A percentile compares a stretch with the other conserved stretches of the same genome.
phyloP scores from a whole-genome alignment of 1,140 invertebrate species.

The Musca domestica region DNA sequence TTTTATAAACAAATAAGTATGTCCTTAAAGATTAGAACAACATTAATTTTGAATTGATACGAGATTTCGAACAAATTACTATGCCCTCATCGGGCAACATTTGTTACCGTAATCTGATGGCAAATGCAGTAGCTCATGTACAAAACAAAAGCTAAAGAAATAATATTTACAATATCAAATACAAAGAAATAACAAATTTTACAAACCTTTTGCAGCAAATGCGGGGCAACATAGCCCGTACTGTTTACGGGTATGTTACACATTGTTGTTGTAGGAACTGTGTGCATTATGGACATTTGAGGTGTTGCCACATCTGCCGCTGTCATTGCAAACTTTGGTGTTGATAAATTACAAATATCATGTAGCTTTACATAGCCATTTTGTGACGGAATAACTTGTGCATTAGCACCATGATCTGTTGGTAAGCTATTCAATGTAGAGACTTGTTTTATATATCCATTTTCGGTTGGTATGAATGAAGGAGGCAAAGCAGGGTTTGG shows the following conservation, averaged over 20 bases:
- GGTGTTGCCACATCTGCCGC: neutral
- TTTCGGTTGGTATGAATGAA: constrained; percentile 1
- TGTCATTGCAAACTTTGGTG: neutral
- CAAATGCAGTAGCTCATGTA: no score
- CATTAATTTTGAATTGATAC: no score
- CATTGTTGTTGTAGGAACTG: neutral
- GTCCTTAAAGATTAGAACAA: no score
- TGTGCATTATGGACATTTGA: neutral
- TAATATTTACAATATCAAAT: no score
- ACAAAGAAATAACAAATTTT: no score
- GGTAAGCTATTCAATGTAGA: neutral
- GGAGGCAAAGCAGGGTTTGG: neutral
- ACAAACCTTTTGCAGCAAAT: constrained; percentile 12
- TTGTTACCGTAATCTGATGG: no score
- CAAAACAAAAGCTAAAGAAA: no score
- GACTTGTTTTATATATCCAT: constrained; percentile 18
- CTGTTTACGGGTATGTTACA: neutral
- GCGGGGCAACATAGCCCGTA: constrained; percentile 13
- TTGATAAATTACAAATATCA: neutral
- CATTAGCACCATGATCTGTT: neutral
- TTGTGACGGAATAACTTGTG: neutral
- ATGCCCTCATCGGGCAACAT: no score
- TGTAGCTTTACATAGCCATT: constrained; percentile 7
- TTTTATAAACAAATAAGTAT: no score
- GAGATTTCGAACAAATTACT: no score